A percentile compares a stretch with the other conserved stretches of the same genome.
phyloP scores from a whole-genome alignment of 37 sponge, comb jelly and placozoan genomes.

The Aplysina aerophoba region DNA sequence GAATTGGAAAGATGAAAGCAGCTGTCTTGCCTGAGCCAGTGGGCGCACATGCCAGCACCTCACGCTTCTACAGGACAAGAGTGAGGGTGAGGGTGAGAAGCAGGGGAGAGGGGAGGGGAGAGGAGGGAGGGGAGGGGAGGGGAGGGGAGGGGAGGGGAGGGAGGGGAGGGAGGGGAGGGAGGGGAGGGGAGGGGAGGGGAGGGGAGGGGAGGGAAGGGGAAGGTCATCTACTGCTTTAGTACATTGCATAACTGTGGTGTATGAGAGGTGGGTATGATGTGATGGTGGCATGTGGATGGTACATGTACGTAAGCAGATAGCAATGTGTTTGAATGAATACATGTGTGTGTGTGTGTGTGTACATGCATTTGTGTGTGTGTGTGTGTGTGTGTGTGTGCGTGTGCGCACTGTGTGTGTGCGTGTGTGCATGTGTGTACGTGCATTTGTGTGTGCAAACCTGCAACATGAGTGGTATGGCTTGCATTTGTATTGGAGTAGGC shows the following conservation, averaged over 20 bases:
- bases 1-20: constrained; percentile 88
- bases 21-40: constrained; percentile 96
- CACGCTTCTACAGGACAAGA: constrained; percentile 60
- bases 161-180: background rate
- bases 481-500: constrained; percentile 98
- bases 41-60: constrained; percentile 94
- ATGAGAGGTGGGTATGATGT: too few species aligned
- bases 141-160: background rate
- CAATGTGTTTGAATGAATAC: background rate
- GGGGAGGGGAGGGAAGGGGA: background rate
- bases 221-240: background rate
- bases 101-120: background rate
- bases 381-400: background rate
- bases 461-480: constrained; percentile 88
- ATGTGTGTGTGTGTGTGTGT: background rate
- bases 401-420: background rate
- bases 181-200: background rate
- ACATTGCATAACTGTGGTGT: too few species aligned
- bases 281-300: too few species aligned
- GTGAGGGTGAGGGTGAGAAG: background rate
- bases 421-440: background rate
- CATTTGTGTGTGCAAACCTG: constrained; percentile 41
- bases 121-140: background rate
- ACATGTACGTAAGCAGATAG: background rate
- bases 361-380: too few species aligned